Evolutionary conservation across 2,797 vertebrate species (phyloP).

Genomic region (Phyllotis vaccarum): DNA sequence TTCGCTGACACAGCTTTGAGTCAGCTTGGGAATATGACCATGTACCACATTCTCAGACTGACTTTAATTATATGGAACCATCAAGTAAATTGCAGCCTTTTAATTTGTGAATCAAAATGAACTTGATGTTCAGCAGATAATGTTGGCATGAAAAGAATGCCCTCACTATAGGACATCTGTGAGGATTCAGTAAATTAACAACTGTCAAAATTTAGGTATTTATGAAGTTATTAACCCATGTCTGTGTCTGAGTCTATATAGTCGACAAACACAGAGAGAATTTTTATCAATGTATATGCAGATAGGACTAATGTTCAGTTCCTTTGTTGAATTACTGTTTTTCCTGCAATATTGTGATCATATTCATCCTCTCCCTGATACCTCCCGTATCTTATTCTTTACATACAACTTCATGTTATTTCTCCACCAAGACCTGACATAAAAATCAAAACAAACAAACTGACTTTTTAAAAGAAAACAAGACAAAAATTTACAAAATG

Average conservation of each 20-base stretch:
- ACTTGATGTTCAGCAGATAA: conserved; percentile 7
- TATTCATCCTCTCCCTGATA: background rate
- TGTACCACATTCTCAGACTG: conserved; percentile 20
- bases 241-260: background rate
- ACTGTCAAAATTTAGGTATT: background rate
- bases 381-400: background rate
- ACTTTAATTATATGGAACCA: conserved; percentile 50
- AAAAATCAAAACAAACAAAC: background rate
- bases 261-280: background rate
- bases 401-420: background rate
- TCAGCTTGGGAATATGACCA: conserved; percentile 47
- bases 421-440: background rate
- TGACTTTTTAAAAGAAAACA: background rate
- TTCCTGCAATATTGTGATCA: background rate
- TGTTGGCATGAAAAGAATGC: background rate
- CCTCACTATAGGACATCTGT: background rate
- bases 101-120: conserved; percentile 42
- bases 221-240: background rate
- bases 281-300: background rate
- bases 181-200: conserved; percentile 33
- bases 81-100: conserved; percentile 37
- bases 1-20: background rate
- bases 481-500: background rate
- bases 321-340: background rate
- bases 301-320: background rate